These are phyloP conservation scores for Hassar affinis DNA, from an alignment of 2,113 vertebrate genomes.

Conservation along the genomic window DNA sequence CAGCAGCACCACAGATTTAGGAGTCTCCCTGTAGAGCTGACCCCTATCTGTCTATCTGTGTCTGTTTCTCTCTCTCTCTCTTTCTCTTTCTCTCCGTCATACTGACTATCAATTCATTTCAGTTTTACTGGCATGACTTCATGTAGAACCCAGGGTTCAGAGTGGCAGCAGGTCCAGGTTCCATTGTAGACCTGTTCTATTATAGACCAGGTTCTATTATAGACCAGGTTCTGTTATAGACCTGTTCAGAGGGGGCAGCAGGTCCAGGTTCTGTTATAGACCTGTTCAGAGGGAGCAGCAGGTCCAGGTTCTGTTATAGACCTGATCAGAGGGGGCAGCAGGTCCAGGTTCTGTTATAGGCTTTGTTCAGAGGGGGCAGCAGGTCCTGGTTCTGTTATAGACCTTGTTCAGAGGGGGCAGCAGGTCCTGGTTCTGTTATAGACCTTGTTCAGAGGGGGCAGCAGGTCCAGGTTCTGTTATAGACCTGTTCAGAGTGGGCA, in stretches of 20 bases:
- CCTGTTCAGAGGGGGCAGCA: background rate
- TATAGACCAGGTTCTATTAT: background rate
- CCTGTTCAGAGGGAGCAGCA: background rate
- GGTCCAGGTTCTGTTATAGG: background rate
- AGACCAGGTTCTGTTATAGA: background rate
- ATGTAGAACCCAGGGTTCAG: too few species aligned
- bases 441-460: background rate
- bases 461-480: background rate
- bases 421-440: background rate
- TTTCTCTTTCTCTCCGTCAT: background rate
- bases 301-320: background rate
- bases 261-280: background rate
- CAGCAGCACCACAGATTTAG: constrained; percentile 71
- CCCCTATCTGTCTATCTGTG: background rate
- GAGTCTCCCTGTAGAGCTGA: constrained; percentile 62
- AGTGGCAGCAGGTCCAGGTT: background rate
- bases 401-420: background rate
- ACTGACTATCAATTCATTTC: background rate
- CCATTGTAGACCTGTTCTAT: background rate
- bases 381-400: background rate
- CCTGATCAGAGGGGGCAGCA: background rate
- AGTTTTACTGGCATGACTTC: background rate
- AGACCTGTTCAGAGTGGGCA: background rate
- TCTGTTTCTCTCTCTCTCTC: background rate
- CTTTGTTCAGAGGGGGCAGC: background rate